A percentile compares a stretch with the other conserved stretches of the same genome.
Conservation (phyloP, 2,888 invertebrate species). For the Pocota personata region DNA sequence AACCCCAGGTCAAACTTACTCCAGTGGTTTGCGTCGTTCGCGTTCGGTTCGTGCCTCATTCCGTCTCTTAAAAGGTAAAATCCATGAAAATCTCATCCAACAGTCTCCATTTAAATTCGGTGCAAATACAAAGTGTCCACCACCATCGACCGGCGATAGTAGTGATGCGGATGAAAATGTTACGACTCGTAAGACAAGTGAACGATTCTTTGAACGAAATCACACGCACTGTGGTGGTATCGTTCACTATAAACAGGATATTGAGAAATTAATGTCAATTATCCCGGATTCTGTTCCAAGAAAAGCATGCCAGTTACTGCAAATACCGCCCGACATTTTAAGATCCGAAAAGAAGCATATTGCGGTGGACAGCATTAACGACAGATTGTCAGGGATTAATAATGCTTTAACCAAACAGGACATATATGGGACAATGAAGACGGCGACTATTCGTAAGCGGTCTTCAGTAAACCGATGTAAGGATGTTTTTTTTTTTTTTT, state of each 20-base stretch:
- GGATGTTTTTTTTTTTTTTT: constrained; percentile 12
- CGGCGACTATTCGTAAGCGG: constrained; percentile 64
- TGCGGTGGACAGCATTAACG: constrained; percentile 27
- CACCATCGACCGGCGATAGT: not conserved
- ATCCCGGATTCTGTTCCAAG: constrained; percentile 79
- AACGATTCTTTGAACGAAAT: constrained; percentile 64
- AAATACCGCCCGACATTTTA: constrained; percentile 75
- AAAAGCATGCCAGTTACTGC: constrained; percentile 80
- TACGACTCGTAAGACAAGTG: constrained; percentile 67
- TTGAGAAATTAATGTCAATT: constrained; percentile 79
- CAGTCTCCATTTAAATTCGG: constrained; percentile 80
- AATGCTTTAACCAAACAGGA: constrained; percentile 2
- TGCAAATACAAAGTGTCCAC: constrained; percentile 45
- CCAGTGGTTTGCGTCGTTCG: constrained; percentile 84
- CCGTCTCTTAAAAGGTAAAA: constrained; percentile 86
- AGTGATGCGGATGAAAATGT: constrained; percentile 52
- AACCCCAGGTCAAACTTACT: not conserved
- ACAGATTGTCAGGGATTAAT: constrained; percentile 44
- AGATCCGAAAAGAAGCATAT: constrained; percentile 27
- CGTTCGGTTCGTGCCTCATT: constrained; percentile 89
- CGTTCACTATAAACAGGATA: constrained; percentile 73
- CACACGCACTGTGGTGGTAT: constrained; percentile 39
- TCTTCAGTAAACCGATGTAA: constrained; percentile 64
- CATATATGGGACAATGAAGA: constrained; percentile 40
- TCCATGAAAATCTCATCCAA: constrained; percentile 77